phyloP scores from a whole-genome alignment of 2,113 vertebrate species.

The Caloenas nicobarica region DNA sequence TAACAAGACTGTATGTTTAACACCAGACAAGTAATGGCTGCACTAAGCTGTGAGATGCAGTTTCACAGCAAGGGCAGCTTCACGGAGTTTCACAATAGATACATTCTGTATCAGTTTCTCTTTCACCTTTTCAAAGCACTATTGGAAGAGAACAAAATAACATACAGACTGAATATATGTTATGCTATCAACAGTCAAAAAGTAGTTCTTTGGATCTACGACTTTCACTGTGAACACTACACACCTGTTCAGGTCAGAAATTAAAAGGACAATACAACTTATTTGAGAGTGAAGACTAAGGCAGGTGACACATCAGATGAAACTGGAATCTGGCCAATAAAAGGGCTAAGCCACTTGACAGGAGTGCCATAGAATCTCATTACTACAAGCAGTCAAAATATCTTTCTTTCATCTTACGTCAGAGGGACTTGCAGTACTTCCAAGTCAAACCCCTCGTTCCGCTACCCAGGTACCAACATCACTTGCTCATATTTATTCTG shows the following conservation, averaged over 20 bases:
- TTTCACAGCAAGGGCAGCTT: neutral
- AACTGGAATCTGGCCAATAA: neutral
- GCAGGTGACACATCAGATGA: neutral
- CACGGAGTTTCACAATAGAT: neutral
- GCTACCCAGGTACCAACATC: neutral
- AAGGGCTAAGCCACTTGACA: neutral
- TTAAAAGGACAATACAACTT: neutral
- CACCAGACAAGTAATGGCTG: accelerated
- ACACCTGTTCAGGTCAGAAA: neutral
- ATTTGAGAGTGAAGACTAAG: neutral
- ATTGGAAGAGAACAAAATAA: neutral
- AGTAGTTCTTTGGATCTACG: accelerated
- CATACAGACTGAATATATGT: accelerated
- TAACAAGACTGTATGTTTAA: too few relatives aligned
- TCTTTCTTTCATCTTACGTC: neutral
- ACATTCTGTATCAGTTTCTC: neutral
- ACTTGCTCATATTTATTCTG: neutral
- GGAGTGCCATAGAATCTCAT: neutral
- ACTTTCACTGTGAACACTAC: accelerated
- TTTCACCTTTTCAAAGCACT: neutral
- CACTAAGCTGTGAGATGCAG: neutral
- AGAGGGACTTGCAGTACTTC: neutral
- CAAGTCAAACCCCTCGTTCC: neutral
- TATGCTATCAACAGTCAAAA: neutral
- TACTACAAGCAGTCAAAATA: neutral